Conservation (phyloP, 2,113 vertebrate genomes). For the Tympanuchus pallidicinctus region DNA sequence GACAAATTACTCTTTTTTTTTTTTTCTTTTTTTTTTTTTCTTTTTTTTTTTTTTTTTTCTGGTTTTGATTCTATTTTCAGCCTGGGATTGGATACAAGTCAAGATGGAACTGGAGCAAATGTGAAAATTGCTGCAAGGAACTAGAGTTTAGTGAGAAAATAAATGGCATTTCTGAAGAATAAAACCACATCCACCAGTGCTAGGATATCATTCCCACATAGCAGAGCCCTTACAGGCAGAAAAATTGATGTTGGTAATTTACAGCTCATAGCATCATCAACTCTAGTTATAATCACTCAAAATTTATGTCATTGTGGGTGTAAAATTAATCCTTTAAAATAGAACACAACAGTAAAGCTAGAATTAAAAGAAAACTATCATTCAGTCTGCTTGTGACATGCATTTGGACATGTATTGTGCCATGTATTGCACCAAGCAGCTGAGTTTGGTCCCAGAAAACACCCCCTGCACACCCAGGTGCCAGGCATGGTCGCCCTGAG, state of each 20-base stretch:
- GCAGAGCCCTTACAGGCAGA: background rate
- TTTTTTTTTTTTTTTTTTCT: background rate
- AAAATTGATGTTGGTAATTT: background rate
- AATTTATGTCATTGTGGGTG: background rate
- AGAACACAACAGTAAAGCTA: background rate
- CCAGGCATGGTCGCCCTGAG: rapidly evolving
- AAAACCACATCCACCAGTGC: background rate
- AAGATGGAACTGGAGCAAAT: slow-evolving; percentile 55
- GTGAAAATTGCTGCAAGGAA: slow-evolving; percentile 38
- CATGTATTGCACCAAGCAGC: background rate
- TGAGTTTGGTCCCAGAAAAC: background rate
- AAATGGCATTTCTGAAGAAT: slow-evolving; percentile 25
- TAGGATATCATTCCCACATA: background rate
- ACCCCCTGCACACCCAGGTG: background rate
- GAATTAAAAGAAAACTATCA: background rate
- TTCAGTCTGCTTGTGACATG: background rate
- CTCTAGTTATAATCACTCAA: background rate
- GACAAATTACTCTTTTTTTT: background rate
- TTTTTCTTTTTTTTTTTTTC: background rate
- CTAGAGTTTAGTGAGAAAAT: background rate
- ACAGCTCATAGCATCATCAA: background rate
- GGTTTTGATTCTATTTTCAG: slow-evolving; percentile 62
- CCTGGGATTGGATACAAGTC: slow-evolving; percentile 38
- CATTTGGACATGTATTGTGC: background rate
- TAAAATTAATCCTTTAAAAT: slow-evolving; percentile 24